Evolutionary conservation across 2,113 vertebrate species (phyloP).

Genomic region (Takifugu flavidus): DNA sequence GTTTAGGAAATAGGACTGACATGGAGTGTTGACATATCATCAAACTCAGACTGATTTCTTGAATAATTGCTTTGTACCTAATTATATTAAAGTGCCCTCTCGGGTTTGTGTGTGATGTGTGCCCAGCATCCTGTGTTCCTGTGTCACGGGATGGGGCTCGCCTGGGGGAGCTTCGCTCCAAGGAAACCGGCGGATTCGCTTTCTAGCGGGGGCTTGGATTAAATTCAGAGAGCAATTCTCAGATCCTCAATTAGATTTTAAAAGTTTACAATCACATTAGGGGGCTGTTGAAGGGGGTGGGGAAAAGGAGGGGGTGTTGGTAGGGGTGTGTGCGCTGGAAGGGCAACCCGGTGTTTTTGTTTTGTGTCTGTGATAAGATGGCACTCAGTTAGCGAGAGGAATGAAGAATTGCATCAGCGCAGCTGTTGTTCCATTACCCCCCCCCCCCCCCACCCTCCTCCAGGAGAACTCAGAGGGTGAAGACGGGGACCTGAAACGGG

Average conservation of each 20-base stretch:
- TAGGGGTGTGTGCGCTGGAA: conserved; percentile 38
- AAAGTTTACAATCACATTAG: conserved; percentile 72
- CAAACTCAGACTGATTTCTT: conserved; percentile 71
- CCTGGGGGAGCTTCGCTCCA: conserved; percentile 26
- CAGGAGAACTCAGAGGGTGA: neutral
- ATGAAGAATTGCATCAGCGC: conserved; percentile 71
- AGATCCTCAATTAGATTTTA: conserved; percentile 64
- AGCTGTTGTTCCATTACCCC: conserved; percentile 74
- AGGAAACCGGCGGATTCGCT: conserved; percentile 45
- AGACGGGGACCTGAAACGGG: conserved; percentile 31
- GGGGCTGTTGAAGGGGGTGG: conserved; percentile 38
- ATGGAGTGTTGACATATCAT: conserved; percentile 69
- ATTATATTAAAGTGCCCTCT: conserved; percentile 67
- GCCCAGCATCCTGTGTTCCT: conserved; percentile 38
- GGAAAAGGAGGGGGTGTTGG: neutral
- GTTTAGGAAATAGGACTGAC: conserved; percentile 62
- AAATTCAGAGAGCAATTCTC: conserved; percentile 59
- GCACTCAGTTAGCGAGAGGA: conserved; percentile 68
- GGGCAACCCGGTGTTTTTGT: conserved; percentile 60
- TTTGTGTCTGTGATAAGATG: conserved; percentile 63
- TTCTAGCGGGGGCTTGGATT: conserved; percentile 50
- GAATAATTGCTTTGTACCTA: conserved; percentile 73
- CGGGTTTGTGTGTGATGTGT: conserved; percentile 55
- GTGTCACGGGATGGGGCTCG: conserved; percentile 14
- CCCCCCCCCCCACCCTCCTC: conserved; percentile 44